Percentiles rank a stretch among this genome's conserved stretches.
These are phyloP conservation scores for Operophtera brumata DNA, from an alignment of 2,888 invertebrate species.

Conservation along the genomic window DNA sequence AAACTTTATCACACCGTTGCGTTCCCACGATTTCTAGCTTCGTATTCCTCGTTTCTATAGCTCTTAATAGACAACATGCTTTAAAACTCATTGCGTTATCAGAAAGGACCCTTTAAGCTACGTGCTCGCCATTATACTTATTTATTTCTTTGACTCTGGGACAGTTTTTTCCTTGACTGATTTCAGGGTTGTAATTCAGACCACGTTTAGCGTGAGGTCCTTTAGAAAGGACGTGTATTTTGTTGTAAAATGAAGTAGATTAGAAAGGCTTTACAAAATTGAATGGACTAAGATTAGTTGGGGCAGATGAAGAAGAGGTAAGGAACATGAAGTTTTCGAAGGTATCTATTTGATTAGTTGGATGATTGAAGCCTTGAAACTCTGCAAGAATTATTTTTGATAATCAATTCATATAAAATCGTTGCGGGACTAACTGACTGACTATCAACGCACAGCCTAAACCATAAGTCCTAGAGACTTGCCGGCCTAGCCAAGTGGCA, in stretches of 20 bases:
- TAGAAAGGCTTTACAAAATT: conserved; percentile 7
- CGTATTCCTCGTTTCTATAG: neutral
- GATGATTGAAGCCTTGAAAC: neutral
- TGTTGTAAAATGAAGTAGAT: conserved; percentile 22
- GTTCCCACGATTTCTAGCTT: neutral
- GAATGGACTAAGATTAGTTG: neutral
- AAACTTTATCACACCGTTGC: neutral
- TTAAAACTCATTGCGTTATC: conserved; percentile 23
- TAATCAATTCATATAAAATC: too few species aligned
- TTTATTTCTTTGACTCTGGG: conserved; percentile 43
- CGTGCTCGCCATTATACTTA: conserved; percentile 38
- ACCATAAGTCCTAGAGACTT: too few species aligned
- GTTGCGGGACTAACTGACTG: too few species aligned
- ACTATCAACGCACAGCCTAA: too few species aligned
- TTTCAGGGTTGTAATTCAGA: conserved; percentile 43
- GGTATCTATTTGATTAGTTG: neutral
- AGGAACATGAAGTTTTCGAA: neutral
- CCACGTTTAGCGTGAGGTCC: conserved; percentile 37
- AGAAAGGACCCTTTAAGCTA: conserved; percentile 24
- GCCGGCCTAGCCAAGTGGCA: too few species aligned
- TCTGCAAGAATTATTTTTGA: too few species aligned
- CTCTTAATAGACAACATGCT: conserved; percentile 20
- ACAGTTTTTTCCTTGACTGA: conserved; percentile 43
- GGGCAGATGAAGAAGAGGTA: neutral
- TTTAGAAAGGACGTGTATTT: conserved; percentile 14